Conservation (phyloP, 2,113 vertebrate genomes). For the Hemibagrus wyckioides region DNA sequence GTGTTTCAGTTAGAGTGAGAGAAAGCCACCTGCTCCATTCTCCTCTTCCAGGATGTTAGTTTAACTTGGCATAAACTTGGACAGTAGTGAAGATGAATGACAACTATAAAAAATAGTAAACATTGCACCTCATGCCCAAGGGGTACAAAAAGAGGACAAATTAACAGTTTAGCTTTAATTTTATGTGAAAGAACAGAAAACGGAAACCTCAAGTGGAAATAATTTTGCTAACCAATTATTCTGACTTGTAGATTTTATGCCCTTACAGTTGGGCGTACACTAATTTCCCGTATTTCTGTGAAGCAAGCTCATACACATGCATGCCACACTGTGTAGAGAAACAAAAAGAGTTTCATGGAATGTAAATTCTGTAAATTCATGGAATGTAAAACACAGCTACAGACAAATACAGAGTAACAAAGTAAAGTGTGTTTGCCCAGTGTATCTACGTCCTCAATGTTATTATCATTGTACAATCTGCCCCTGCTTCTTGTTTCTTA, state of each 20-base stretch:
- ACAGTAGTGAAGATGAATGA: background rate
- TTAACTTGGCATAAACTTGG: background rate
- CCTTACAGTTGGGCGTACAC: background rate
- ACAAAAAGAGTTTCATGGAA: background rate
- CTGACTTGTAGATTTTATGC: background rate
- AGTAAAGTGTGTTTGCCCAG: background rate
- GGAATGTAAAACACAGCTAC: background rate
- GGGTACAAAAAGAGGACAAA: background rate
- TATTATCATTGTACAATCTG: background rate
- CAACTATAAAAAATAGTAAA: too few relatives aligned
- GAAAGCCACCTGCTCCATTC: constrained; percentile 4
- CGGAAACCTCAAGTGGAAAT: background rate
- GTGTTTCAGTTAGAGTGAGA: background rate
- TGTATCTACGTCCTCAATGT: background rate
- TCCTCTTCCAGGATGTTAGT: constrained; percentile 14
- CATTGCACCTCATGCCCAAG: background rate
- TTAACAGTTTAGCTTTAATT: background rate
- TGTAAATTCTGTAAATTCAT: background rate
- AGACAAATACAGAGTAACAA: background rate
- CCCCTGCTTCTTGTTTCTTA: background rate
- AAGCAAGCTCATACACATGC: background rate
- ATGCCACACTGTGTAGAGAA: background rate
- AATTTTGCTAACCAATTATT: background rate
- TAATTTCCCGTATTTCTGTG: background rate
- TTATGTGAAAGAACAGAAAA: background rate